Evolutionary conservation across 1,140 invertebrate genomes (phyloP).

Genomic region (Chrysomallon squamiferum): DNA sequence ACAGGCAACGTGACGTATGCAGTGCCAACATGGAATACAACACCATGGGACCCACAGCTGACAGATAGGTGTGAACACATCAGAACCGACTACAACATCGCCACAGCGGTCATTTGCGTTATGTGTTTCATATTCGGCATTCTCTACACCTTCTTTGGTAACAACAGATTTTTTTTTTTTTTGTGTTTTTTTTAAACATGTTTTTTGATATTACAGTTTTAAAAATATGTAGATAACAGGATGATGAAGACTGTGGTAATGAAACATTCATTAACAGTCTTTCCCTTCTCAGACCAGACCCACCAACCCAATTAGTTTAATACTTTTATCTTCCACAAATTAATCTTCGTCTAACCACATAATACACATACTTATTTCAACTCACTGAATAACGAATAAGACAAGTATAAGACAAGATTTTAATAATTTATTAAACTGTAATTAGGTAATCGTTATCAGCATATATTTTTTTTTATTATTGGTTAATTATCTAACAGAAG

Average conservation of each 20-base stretch:
- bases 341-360: too few relatives aligned
- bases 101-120: conserved; percentile 67
- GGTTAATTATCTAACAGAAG: too few relatives aligned
- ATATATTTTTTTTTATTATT: too few relatives aligned
- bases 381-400: not conserved
- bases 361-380: not conserved
- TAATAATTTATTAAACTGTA: too few relatives aligned
- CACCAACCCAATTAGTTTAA: not conserved
- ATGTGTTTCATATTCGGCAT: conserved; percentile 72
- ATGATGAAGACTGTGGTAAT: not conserved
- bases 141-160: conserved; percentile 73
- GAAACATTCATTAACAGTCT: not conserved
- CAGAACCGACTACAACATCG: conserved; percentile 68
- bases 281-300: not conserved
- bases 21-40: not conserved
- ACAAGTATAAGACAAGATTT: too few relatives aligned
- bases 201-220: not conserved
- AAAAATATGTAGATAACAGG: not conserved
- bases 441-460: too few relatives aligned
- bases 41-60: not conserved
- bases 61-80: conserved; percentile 62
- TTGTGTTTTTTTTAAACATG: not conserved
- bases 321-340: not conserved
- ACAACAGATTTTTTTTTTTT: too few relatives aligned
- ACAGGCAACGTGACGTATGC: not conserved